Conservation (phyloP, 2,113 vertebrate genomes). For the Lota lota region DNA sequence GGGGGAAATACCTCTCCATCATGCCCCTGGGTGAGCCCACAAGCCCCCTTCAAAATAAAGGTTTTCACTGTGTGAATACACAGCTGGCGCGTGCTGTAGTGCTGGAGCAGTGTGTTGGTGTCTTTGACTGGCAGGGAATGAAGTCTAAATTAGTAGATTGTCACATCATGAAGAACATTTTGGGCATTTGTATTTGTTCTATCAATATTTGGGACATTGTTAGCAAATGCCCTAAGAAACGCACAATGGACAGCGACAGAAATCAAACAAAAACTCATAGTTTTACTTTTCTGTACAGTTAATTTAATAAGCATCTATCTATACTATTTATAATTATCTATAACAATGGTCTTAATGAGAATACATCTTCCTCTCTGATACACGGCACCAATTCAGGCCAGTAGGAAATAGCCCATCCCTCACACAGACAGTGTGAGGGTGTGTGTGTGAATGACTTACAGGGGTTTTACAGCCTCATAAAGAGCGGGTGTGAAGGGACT, state of each 20-base stretch:
- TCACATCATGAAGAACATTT: background rate
- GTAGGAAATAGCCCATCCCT: background rate
- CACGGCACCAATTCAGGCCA: background rate
- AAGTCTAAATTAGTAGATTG: background rate
- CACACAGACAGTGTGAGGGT: background rate
- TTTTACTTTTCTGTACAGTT: background rate
- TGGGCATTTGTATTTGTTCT: too few relatives aligned
- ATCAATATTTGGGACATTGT: too few relatives aligned
- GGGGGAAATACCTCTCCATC: slow-evolving; percentile 98
- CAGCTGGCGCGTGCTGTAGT: background rate
- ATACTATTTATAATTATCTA: background rate
- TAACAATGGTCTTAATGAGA: background rate
- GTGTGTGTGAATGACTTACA: slow-evolving; percentile 33
- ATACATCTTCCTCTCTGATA: background rate
- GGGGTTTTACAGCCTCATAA: slow-evolving; percentile 32
- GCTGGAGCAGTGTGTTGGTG: background rate
- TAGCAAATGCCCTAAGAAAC: too few relatives aligned
- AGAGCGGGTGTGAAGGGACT: too few relatives aligned
- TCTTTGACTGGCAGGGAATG: background rate
- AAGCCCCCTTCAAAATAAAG: too few relatives aligned
- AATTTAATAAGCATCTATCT: background rate
- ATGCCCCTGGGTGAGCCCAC: slow-evolving; percentile 89
- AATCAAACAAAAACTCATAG: background rate
- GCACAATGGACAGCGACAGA: too few relatives aligned
- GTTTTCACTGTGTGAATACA: background rate